Percentiles rank a stretch among this genome's conserved stretches.
These are phyloP conservation scores for Alcis repandata DNA, from an alignment of 2,888 invertebrate species.

Conservation along the genomic window DNA sequence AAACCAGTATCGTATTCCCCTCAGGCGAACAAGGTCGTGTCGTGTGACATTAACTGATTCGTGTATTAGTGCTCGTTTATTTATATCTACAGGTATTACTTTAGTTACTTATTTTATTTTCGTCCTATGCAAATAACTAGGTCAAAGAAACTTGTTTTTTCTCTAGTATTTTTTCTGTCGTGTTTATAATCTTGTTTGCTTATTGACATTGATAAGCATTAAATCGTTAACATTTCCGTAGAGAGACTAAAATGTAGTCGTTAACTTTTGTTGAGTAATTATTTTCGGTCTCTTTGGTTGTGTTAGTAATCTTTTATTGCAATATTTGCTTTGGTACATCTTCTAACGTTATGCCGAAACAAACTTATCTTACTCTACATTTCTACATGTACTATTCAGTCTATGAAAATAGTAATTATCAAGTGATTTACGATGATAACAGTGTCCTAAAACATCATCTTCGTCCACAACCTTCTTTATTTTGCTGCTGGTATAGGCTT, in stretches of 20 bases:
- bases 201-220: not conserved
- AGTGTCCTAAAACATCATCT: too few relatives aligned
- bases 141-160: not conserved
- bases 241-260: not conserved
- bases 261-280: not conserved
- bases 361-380: not conserved
- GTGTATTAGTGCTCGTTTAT: constrained; percentile 3
- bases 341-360: not conserved
- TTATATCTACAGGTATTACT: constrained; percentile 6
- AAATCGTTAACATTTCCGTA: not conserved
- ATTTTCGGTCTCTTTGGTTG: not conserved
- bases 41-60: not conserved
- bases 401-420: too few relatives aligned
- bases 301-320: constrained; percentile 6
- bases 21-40: constrained; percentile 11
- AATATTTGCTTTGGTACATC: not conserved
- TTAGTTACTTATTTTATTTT: not conserved
- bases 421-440: too few relatives aligned
- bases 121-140: not conserved
- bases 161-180: too few relatives aligned
- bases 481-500: too few relatives aligned
- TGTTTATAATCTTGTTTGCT: too few relatives aligned
- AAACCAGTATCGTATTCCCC: constrained; percentile 13
- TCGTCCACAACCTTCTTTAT: too few relatives aligned
- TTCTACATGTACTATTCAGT: too few relatives aligned